Base-by-base conservation (phyloP, 92 coral and sea anemone species). In the Phenganax subtilis region DNA sequence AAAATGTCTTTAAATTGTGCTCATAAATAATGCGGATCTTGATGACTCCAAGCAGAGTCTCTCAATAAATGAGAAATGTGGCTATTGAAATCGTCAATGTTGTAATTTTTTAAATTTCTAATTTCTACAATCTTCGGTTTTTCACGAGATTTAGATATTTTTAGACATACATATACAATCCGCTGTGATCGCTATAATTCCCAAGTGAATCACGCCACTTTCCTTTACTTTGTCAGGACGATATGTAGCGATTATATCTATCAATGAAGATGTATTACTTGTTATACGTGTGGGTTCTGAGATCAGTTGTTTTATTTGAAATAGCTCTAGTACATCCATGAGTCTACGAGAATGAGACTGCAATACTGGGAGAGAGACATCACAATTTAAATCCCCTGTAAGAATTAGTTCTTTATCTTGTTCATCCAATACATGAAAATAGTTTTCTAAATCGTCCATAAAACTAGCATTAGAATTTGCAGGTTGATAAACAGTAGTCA, bases 401-500 rank as follows among this genome's bases (percentile, higher is more conserved):
- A 75, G 4, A 12, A 75, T 54, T 7, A 76, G 17, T 37, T 76
- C 81, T 55, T 56, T 76, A 17, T 57, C 17, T 10, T 60, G 64
- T 37, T 70, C 56, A 20, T 70, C 75, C 6, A 70, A 9, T 37
- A 37, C 6, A 20, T 87, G 63, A 51, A 74, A 60, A 51, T 54
- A 58, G 20, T 73, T 84, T 64, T 55, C 51, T 51, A 86, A 86
- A 7, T 53, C 56, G 27, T 81, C 28, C 75, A 80, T 51, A 44
- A 77, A 87, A 59, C 71, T 82, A 12, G 76, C 2, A 44, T 78
- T 80, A 27, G 87, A 71, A 62, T 62, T 62, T 2, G 87, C 87
- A 11, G 83, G 82, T 9, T 82, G 85, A 72, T 84, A 87, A 51
- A 87, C 62, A 30, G 84, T 83, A 51, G 85, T 87, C 76, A 84